Conservation (phyloP, 2,797 vertebrate species). For the Mus minutoides region DNA sequence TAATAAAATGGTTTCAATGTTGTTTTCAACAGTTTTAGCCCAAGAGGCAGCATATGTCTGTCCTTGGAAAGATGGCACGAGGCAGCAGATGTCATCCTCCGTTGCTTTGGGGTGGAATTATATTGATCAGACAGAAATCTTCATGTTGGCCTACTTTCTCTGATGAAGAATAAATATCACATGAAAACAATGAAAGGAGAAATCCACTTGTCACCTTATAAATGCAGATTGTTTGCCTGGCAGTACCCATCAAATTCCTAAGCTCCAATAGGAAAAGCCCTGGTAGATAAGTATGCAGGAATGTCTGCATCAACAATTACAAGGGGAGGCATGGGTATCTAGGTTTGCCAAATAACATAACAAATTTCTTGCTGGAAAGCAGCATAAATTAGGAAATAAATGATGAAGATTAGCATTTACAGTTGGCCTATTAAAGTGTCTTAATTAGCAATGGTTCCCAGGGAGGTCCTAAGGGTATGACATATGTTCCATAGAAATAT, state of each 20-base stretch:
- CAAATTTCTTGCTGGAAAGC: constrained; percentile 58
- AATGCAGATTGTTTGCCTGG: neutral
- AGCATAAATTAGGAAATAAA: constrained; percentile 73
- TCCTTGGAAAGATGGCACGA: neutral
- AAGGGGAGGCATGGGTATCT: neutral
- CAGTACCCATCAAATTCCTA: neutral
- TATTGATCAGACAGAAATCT: constrained; percentile 29
- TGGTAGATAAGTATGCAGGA: neutral
- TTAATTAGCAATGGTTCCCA: constrained; percentile 72
- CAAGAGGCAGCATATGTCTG: neutral
- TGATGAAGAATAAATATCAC: neutral
- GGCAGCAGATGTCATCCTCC: neutral
- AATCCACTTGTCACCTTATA: constrained; percentile 14
- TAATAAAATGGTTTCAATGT: neutral
- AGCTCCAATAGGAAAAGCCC: neutral
- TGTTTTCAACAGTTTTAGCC: neutral
- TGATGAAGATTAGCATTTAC: constrained; percentile 63
- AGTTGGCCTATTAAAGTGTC: constrained; percentile 69
- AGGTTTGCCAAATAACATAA: constrained; percentile 57
- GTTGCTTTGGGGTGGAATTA: constrained; percentile 38
- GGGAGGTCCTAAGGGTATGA: constrained; percentile 64
- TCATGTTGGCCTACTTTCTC: neutral
- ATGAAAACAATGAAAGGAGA: constrained; percentile 28
- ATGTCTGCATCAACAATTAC: neutral
- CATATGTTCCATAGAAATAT: constrained; percentile 71